Conservation (phyloP, 2,888 invertebrate species). For the Lasius platythorax region DNA sequence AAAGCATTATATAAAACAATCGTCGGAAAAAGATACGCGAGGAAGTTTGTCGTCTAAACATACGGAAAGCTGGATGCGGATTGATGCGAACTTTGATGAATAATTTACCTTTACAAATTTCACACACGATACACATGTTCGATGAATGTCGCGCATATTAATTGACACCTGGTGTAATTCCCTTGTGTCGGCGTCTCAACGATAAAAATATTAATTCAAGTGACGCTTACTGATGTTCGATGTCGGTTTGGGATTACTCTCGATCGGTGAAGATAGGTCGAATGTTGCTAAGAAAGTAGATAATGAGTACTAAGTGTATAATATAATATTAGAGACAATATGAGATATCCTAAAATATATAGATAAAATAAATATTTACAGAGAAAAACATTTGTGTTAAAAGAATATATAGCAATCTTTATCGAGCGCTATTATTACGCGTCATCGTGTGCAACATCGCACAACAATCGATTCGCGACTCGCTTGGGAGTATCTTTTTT, state of each 20-base stretch:
- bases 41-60: too few species aligned
- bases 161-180: constrained; percentile 37
- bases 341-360: background rate
- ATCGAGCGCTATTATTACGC: constrained; percentile 5
- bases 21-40: too few species aligned
- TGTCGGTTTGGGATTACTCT: background rate
- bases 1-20: too few species aligned
- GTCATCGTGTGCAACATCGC: background rate
- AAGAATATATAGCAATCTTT: background rate
- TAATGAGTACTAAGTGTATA: background rate
- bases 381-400: background rate
- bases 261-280: constrained; percentile 23
- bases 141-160: background rate
- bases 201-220: constrained; percentile 25
- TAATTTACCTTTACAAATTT: background rate
- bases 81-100: background rate
- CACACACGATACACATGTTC: background rate
- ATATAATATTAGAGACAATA: background rate
- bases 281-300: constrained; percentile 25
- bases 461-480: background rate
- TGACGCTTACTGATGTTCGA: constrained; percentile 3
- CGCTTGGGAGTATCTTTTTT: constrained; percentile 25
- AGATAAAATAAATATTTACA: background rate
- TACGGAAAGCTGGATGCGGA: too few species aligned
- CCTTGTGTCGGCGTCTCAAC: background rate